Conservation (phyloP, 1,140 invertebrate genomes). For the Monochamus saltuarius region DNA sequence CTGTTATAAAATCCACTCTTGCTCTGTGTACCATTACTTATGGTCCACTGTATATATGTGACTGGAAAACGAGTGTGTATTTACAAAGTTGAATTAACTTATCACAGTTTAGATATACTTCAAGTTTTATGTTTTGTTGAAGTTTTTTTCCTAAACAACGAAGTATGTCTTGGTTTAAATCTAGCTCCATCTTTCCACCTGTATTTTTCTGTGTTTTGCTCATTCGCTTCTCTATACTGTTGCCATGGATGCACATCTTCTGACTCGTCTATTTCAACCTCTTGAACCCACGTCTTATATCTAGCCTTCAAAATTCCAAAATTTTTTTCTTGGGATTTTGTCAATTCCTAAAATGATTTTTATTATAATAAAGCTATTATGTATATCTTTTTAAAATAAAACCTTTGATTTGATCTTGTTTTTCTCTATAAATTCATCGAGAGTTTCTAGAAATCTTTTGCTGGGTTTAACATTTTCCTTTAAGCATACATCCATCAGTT, state of each 20-base stretch:
- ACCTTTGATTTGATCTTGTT: conserved; percentile 55
- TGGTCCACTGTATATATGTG: too few species aligned
- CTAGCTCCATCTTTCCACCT: conserved; percentile 41
- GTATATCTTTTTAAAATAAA: too few species aligned
- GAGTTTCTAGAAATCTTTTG: conserved; percentile 56
- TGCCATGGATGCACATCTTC: conserved; percentile 63
- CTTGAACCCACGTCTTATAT: conserved; percentile 56
- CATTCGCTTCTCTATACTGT: conserved; percentile 52
- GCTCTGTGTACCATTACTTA: too few species aligned
- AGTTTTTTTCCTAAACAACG: conserved; percentile 40
- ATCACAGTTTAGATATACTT: conserved; percentile 8
- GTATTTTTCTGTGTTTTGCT: conserved; percentile 33
- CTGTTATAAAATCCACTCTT: too few species aligned
- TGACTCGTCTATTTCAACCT: conserved; percentile 54
- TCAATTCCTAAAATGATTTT: conserved; percentile 41
- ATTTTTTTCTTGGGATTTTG: conserved; percentile 43
- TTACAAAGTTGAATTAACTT: conserved; percentile 54
- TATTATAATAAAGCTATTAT: too few species aligned
- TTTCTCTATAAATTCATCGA: conserved; percentile 57
- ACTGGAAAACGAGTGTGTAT: conserved; percentile 46
- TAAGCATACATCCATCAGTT: conserved; percentile 66
- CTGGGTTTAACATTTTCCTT: conserved; percentile 62
- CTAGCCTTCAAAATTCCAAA: conserved; percentile 52
- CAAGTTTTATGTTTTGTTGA: conserved; percentile 34
- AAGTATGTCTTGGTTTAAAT: conserved; percentile 45